These are phyloP conservation scores for Sarcophaga caerulescens DNA, from an alignment of 2,888 invertebrate species.

Conservation along the genomic window DNA sequence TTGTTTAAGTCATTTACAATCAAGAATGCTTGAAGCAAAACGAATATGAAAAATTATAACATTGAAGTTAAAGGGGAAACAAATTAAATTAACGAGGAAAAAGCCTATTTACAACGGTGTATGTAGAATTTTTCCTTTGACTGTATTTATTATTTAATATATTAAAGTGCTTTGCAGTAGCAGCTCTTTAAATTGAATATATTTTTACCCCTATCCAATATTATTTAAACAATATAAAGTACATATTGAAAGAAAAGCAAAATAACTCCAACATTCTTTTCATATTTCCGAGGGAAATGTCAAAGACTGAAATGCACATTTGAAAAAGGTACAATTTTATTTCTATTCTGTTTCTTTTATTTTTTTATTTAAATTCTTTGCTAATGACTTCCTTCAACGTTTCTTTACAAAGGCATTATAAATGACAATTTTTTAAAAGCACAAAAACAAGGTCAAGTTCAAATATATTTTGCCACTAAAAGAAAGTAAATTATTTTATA, in stretches of 20 bases:
- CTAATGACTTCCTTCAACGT: constrained; percentile 19
- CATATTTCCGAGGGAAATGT: constrained; percentile 17
- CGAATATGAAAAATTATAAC: too few species aligned
- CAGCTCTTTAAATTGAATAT: too few species aligned
- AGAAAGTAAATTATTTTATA: too few species aligned
- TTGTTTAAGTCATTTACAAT: too few species aligned
- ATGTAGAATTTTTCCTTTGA: too few species aligned
- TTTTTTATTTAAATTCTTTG: constrained; percentile 5
- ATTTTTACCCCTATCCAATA: too few species aligned
- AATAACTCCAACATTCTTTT: not conserved
- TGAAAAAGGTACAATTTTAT: not conserved
- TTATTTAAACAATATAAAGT: not conserved
- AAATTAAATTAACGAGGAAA: too few species aligned
- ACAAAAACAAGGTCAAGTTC: constrained; percentile 33
- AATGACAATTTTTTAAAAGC: not conserved
- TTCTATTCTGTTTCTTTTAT: not conserved
- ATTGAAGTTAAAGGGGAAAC: too few species aligned
- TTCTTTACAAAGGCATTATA: constrained; percentile 1
- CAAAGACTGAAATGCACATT: constrained; percentile 12
- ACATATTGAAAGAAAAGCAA: not conserved
- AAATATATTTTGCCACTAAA: not conserved
- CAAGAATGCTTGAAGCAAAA: too few species aligned
- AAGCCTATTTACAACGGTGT: too few species aligned
- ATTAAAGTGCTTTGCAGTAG: too few species aligned
- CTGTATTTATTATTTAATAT: too few species aligned